Evolutionary conservation across 2,113 vertebrate species (phyloP), one percentile per base, ranked within the genome.

Genomic region (Synchiropus splendidus): DNA sequence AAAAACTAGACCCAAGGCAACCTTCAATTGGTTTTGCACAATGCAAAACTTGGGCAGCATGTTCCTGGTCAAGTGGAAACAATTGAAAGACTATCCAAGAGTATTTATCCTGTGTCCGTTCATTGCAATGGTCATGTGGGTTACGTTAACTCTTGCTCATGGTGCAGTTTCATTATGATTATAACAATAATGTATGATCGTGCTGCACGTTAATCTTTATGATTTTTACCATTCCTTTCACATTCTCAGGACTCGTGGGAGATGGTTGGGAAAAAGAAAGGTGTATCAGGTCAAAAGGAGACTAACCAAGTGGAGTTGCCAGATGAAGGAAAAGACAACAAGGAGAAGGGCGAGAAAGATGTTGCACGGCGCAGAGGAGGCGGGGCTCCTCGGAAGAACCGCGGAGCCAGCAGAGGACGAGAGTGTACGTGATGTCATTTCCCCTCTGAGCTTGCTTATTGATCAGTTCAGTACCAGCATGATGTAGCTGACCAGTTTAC

Each of bases 201-300:
- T 18, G 31, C 12, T 42, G 27, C 64, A 21, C 10, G 1, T 40
- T n/a, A n/a, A n/a, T n/a, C n/a, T n/a, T n/a, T n/a, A n/a, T n/a
- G n/a, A n/a, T n/a, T n/a, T n/a, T n/a, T n/a, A n/a, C n/a, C n/a
- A n/a, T n/a, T n/a, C n/a, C n/a, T 48, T 36, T 6, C 54, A 48
- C 13, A n/a, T 13, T 15, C 15, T 13, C 58, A 98, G 94, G 92
- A 98, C 65, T 97, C 94, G 44, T 97, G 94, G 93, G 93, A 98
- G 47, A 98, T 98, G 93, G 94, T 98, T 2, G 94, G 94, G 30
- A 97, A 96, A 85, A 98, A 98, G 82, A 98, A 98, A 55, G 86
- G 91, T 1, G 86, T 98, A 56, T 95, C 92, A 0, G 90, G 92
- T 45, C 94, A 91, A 75, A 98, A 97, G 84, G 94, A 97, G 67